Conservation (phyloP, 1,140 invertebrate species). For the Globodera rostochiensis region DNA sequence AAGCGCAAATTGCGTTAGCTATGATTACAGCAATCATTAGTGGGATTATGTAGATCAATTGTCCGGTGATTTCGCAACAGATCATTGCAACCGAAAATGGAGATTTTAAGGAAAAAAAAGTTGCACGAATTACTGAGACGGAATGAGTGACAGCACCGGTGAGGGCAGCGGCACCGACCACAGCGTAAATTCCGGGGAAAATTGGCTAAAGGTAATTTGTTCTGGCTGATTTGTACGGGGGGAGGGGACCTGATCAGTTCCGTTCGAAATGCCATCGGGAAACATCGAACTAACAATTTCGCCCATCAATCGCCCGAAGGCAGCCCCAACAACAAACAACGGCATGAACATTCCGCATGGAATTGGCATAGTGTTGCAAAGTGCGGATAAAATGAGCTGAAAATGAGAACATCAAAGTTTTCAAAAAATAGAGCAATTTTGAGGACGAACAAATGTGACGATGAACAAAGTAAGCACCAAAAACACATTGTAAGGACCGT, state of each 20-base stretch:
- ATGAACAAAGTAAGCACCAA: slow-evolving; percentile 52
- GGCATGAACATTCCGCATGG: slow-evolving; percentile 75
- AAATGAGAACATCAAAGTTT: slow-evolving; percentile 25
- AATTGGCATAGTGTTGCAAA: slow-evolving; percentile 91
- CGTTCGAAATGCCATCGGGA: slow-evolving; percentile 79
- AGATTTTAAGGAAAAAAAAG: neutral
- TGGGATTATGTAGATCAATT: slow-evolving; percentile 93
- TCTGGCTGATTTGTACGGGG: neutral
- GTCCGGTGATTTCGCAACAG: slow-evolving; percentile 96
- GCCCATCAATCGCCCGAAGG: slow-evolving; percentile 81
- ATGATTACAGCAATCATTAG: slow-evolving; percentile 93
- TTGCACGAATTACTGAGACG: slow-evolving; percentile 72
- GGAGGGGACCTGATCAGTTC: slow-evolving; percentile 46
- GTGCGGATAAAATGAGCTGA: slow-evolving; percentile 88
- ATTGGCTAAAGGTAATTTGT: slow-evolving; percentile 69
- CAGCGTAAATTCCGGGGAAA: slow-evolving; percentile 77
- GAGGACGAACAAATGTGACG: slow-evolving; percentile 48
- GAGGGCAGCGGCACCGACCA: slow-evolving; percentile 84
- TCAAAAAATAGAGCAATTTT: slow-evolving; percentile 23
- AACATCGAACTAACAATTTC: slow-evolving; percentile 90
- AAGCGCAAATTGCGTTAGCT: slow-evolving; percentile 86
- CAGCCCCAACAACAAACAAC: slow-evolving; percentile 71
- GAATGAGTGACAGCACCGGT: slow-evolving; percentile 94
- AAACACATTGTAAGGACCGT: slow-evolving; percentile 60
- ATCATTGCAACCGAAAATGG: slow-evolving; percentile 81